A percentile compares a stretch with the other conserved stretches of the same genome.
phyloP scores from a whole-genome alignment of 2,113 vertebrate species.

The Phoxinus phoxinus region DNA sequence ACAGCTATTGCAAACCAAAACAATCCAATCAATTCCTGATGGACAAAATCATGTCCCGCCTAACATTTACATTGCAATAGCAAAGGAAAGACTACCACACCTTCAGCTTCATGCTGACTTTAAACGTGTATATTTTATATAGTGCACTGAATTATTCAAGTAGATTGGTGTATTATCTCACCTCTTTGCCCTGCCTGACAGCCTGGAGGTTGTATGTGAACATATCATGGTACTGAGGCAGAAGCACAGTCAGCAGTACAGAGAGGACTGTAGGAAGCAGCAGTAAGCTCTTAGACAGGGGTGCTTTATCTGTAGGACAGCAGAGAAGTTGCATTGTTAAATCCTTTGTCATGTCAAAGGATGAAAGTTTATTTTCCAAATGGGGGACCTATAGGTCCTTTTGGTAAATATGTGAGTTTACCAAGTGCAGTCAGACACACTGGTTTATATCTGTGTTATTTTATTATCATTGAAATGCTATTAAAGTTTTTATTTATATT shows the following conservation, averaged over 20 bases:
- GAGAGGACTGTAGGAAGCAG: constrained; percentile 75
- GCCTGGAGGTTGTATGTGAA: constrained; percentile 75
- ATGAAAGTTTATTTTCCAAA: neutral
- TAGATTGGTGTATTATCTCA: constrained; percentile 36
- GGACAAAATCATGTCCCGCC: too few relatives aligned
- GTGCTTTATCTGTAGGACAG: constrained; percentile 75
- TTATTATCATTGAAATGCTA: too few relatives aligned
- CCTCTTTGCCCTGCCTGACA: constrained; percentile 71
- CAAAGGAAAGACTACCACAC: too few relatives aligned
- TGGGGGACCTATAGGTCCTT: neutral
- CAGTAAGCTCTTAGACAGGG: constrained; percentile 77
- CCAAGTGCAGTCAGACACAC: neutral
- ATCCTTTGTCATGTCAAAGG: neutral
- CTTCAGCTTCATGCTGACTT: neutral
- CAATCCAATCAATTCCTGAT: too few relatives aligned
- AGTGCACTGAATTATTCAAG: neutral
- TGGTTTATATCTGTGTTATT: neutral
- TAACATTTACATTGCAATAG: too few relatives aligned
- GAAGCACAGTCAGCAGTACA: constrained; percentile 70
- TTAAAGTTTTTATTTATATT: too few relatives aligned
- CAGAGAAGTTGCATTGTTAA: neutral
- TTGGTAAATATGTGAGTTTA: neutral
- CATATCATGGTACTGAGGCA: constrained; percentile 76
- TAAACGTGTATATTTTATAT: neutral
- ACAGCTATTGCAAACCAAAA: too few relatives aligned